Evolutionary conservation across 2,888 invertebrate genomes (phyloP).

Genomic region (Pocota personata): DNA sequence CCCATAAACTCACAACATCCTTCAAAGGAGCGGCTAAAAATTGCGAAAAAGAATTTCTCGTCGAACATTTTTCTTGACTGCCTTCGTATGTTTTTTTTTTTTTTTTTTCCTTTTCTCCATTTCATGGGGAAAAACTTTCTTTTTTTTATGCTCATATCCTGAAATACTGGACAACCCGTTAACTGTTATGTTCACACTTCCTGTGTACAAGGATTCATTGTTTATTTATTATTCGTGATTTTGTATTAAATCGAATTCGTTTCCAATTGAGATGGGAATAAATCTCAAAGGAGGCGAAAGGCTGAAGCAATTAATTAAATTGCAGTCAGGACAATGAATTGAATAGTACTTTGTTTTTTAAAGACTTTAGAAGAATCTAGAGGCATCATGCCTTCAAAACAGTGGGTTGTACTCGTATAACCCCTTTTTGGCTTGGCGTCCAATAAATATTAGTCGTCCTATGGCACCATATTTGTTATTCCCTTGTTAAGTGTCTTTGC

Average conservation of each 20-base stretch:
- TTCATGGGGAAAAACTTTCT: conserved; percentile 1
- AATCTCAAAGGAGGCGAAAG: conserved; percentile 51
- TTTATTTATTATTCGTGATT: conserved; percentile 71
- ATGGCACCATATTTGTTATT: conserved; percentile 65
- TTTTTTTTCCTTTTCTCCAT: background rate
- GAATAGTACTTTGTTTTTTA: conserved; percentile 9
- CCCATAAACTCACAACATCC: background rate
- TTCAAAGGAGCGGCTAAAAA: background rate
- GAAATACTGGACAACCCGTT: conserved; percentile 61
- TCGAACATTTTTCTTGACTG: conserved; percentile 67
- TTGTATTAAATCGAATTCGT: conserved; percentile 71
- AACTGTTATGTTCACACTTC: conserved; percentile 66
- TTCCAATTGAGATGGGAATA: conserved; percentile 69
- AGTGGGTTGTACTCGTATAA: background rate
- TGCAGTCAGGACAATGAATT: conserved; percentile 58
- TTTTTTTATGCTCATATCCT: background rate
- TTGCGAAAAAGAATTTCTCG: conserved; percentile 45
- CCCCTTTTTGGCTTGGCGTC: conserved; percentile 52
- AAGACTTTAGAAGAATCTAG: background rate
- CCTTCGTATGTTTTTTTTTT: conserved; percentile 54
- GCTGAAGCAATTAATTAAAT: conserved; percentile 70
- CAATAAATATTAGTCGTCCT: conserved; percentile 67
- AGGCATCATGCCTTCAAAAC: background rate
- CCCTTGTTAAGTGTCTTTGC: conserved; percentile 58
- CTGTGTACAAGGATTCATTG: conserved; percentile 25